phyloP scores from a whole-genome alignment of 1,140 invertebrate genomes.

The Galleria mellonella region DNA sequence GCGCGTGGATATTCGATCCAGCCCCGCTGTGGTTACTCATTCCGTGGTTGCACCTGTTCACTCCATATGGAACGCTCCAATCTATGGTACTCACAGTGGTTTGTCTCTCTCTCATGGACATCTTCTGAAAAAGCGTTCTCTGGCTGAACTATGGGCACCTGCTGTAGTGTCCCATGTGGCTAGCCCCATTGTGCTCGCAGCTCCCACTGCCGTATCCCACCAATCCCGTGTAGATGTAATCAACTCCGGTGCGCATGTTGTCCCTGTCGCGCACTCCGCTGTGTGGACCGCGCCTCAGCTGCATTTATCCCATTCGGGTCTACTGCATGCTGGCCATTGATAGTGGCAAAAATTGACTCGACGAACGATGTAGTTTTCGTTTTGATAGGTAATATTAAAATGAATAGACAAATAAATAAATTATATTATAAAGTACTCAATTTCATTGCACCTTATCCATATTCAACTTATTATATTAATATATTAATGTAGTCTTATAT shows the following conservation, averaged over 20 bases:
- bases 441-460: conserved; percentile 1
- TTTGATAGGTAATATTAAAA: conserved; percentile 33
- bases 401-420: conserved; percentile 36
- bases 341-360: conserved; percentile 30
- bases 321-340: conserved; percentile 20
- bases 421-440: conserved; percentile 9
- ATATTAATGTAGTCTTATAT: too few species aligned
- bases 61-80: too few species aligned
- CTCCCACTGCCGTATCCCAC: conserved; percentile 34
- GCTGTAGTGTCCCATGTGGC: conserved; percentile 17
- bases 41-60: conserved; percentile 21
- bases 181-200: neutral
- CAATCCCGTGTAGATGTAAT: conserved; percentile 36
- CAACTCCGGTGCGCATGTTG: conserved; percentile 15
- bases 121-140: neutral
- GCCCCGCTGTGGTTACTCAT: conserved; percentile 24
- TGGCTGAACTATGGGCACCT: conserved; percentile 11
- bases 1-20: conserved; percentile 35
- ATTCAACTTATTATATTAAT: too few species aligned
- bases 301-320: conserved; percentile 19
- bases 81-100: conserved; percentile 11
- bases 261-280: conserved; percentile 26
- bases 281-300: conserved; percentile 20
- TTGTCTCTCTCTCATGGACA: conserved; percentile 2
- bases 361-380: conserved; percentile 43